Base-by-base conservation (phyloP, 2,888 invertebrate species). In the Caenorhabditis plicata region DNA sequence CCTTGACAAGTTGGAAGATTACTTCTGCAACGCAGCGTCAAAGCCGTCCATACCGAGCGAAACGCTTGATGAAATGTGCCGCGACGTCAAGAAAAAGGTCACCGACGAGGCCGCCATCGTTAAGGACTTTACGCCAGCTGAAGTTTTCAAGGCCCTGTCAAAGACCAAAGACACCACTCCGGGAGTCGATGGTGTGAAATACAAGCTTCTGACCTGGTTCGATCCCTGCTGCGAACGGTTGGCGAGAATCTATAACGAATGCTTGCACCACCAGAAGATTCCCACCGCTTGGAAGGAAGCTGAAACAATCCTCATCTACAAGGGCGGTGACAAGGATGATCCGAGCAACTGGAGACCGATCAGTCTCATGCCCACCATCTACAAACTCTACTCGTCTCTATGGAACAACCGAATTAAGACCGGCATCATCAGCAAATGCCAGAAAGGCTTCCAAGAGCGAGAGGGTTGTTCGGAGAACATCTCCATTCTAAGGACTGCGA, bases 401-500 rank as follows among this genome's bases (percentile, higher is more conserved):
- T 44, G 44, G 44, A 44, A 44, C 13, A 13, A 15, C 13, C 2
- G 44, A 35, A 44, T 44, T 20, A 3, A 15, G n/a, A 4, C 20
- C 5, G 44, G 33, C 5, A 23, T 44, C n/a, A 44, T 44, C 15
- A 33, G 33, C 25, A 44, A 44, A 22, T 44, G 44, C 22, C 44
- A 44, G 15, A 15, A 35, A 8, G 44, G 44, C 7, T 44, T 44
- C 33, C 25, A 32, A 32, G 22, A 31, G 31, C 15, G 32, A 20
- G 44, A 44, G 5, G 33, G 44, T 2, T 31, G 44, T 23, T 25
- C 20, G 4, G 53, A 53, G 17, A 53, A 47, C n/a, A 46, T 53
- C 2, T 40, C 33, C 2, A 55, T 55, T n/a, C 39, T 55, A 0
- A 26, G 54, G 19, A 43, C 42, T 3, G 47, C 54, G 1, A 55